These are phyloP conservation scores for Pavo muticus DNA, from an alignment of 2,113 vertebrate genomes.

Conservation along the genomic window DNA sequence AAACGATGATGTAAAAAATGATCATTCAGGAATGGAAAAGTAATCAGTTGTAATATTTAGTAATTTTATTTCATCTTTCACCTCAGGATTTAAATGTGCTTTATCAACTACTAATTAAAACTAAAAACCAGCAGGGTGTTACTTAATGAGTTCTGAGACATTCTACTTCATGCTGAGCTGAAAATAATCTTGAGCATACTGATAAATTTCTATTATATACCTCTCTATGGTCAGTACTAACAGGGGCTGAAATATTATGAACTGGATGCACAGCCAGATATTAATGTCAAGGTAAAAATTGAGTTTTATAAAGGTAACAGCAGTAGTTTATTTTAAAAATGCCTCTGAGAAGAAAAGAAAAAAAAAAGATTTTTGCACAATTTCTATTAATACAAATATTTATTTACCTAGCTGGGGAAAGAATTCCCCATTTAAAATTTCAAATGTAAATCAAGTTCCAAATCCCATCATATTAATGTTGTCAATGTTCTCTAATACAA, in stretches of 20 bases:
- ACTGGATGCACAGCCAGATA: background rate
- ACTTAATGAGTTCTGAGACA: background rate
- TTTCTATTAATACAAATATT: background rate
- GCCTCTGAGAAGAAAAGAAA: background rate
- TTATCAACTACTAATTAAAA: constrained; percentile 9
- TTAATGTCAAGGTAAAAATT: background rate
- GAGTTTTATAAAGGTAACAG: background rate
- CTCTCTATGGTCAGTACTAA: background rate
- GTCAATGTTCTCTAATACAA: background rate
- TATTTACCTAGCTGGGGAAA: background rate
- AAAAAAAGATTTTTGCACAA: background rate
- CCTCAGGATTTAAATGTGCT: background rate
- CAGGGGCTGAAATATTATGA: background rate
- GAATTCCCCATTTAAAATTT: background rate
- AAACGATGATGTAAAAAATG: background rate
- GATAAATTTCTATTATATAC: background rate
- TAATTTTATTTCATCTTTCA: background rate
- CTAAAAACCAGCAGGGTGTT: background rate
- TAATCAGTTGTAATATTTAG: constrained; percentile 1
- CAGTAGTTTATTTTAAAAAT: background rate
- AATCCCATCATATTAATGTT: background rate
- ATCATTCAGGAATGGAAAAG: background rate
- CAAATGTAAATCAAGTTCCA: background rate
- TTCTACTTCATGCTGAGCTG: constrained; percentile 1
- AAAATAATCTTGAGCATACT: background rate